phyloP scores from a whole-genome alignment of 1,140 invertebrate species.

The Aphis gossypii region DNA sequence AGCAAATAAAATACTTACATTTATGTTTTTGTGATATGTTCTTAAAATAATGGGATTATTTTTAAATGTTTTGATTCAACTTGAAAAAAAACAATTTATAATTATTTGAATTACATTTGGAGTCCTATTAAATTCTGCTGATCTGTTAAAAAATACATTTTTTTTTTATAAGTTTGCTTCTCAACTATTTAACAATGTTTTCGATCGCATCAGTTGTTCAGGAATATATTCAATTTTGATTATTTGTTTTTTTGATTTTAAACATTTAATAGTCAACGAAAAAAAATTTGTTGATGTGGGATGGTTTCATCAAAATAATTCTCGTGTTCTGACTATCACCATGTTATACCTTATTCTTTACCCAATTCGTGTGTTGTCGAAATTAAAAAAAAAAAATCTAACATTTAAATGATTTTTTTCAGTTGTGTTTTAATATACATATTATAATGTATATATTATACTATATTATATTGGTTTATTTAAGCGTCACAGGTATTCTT shows the following conservation, averaged over 20 bases:
- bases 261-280: not conserved
- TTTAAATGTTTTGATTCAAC: not conserved
- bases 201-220: not conserved
- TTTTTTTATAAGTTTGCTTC: not conserved
- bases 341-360: not conserved
- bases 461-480: not conserved
- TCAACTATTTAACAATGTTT: not conserved
- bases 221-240: not conserved
- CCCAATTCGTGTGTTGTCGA: not conserved
- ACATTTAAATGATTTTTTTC: not conserved
- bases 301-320: not conserved
- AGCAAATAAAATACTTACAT: too few species aligned
- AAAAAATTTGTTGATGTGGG: not conserved
- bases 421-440: not conserved
- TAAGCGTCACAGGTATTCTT: not conserved
- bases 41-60: not conserved
- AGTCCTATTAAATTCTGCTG: not conserved
- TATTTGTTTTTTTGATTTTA: not conserved
- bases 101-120: not conserved
- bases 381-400: not conserved
- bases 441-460: slow-evolving; percentile 11
- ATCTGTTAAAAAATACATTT: not conserved
- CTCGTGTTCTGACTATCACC: not conserved
- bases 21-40: not conserved
- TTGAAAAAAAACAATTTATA: not conserved